These are phyloP conservation scores for Phrynocephalus guinanensis DNA, from an alignment of 2,797 vertebrate genomes.

Conservation along the genomic window DNA sequence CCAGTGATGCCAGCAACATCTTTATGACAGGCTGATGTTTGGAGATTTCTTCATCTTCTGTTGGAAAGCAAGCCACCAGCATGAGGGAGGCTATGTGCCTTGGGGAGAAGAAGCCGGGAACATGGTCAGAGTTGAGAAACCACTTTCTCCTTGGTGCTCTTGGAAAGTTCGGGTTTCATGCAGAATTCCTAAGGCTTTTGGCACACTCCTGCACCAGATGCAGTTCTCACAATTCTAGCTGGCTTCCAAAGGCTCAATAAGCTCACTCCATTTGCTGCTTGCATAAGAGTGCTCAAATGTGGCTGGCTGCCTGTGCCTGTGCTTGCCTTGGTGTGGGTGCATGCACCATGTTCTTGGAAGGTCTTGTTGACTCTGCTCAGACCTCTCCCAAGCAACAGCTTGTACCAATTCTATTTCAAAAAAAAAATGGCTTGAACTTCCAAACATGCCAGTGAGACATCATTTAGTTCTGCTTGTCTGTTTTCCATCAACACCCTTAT, in stretches of 20 bases:
- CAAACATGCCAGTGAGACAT: background rate
- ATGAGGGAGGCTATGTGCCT: conserved; percentile 10
- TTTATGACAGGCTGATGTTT: conserved; percentile 21
- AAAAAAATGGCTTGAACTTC: background rate
- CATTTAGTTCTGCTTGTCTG: too few species aligned
- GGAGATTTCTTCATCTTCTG: conserved; percentile 35
- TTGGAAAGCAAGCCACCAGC: conserved; percentile 14
- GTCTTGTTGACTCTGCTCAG: background rate
- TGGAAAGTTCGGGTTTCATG: conserved; percentile 33
- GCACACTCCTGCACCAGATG: conserved; percentile 60
- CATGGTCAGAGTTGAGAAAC: conserved; percentile 36
- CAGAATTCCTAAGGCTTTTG: conserved; percentile 49
- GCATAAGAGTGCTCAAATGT: too few species aligned
- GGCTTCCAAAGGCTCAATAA: background rate
- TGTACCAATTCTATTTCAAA: background rate
- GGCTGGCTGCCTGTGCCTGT: too few species aligned
- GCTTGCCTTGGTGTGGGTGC: too few species aligned
- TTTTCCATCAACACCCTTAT: background rate
- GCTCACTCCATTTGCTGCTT: conserved; percentile 1
- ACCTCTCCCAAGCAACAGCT: background rate
- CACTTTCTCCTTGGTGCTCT: background rate
- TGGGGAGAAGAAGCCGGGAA: background rate
- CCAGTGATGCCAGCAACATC: conserved; percentile 26
- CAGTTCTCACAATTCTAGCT: conserved; percentile 42
- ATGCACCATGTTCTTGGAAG: background rate